Conservation (phyloP, 2,113 vertebrate genomes). For the Microcebus ravelobensis region DNA sequence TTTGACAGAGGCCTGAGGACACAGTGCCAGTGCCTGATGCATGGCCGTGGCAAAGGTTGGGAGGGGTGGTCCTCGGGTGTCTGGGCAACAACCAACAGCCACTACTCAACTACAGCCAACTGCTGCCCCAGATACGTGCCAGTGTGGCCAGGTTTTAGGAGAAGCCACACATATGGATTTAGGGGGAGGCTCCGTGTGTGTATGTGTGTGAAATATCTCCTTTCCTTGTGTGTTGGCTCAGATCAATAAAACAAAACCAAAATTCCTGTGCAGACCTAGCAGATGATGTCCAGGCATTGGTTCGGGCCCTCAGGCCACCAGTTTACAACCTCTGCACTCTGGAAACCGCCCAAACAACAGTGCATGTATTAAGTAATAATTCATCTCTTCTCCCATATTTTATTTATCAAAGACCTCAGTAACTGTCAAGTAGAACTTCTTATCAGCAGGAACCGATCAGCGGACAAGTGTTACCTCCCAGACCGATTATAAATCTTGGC, state of each 20-base stretch:
- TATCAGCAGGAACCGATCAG: constrained; percentile 70
- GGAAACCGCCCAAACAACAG: not conserved
- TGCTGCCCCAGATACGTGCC: accelerated
- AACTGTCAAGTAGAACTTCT: constrained; percentile 63
- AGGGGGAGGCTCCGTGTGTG: no score
- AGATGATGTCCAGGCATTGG: not conserved
- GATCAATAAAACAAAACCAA: not conserved
- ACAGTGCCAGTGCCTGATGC: accelerated
- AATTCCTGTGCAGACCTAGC: not conserved
- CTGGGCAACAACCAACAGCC: accelerated
- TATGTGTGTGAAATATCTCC: accelerated
- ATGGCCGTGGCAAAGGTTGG: accelerated
- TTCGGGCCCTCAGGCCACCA: not conserved
- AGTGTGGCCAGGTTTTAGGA: not conserved
- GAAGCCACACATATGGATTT: not conserved
- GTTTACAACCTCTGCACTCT: not conserved
- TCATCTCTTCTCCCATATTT: constrained; percentile 69
- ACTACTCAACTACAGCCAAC: accelerated
- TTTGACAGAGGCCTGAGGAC: not conserved
- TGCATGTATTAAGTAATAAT: constrained; percentile 73
- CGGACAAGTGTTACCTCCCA: constrained; percentile 55
- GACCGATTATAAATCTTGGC: constrained; percentile 1
- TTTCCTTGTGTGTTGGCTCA: not conserved
- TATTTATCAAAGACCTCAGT: constrained; percentile 76
- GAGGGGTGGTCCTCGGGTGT: accelerated